phyloP scores from a whole-genome alignment of 1,140 invertebrate species.

The Harpegnathos saltator region DNA sequence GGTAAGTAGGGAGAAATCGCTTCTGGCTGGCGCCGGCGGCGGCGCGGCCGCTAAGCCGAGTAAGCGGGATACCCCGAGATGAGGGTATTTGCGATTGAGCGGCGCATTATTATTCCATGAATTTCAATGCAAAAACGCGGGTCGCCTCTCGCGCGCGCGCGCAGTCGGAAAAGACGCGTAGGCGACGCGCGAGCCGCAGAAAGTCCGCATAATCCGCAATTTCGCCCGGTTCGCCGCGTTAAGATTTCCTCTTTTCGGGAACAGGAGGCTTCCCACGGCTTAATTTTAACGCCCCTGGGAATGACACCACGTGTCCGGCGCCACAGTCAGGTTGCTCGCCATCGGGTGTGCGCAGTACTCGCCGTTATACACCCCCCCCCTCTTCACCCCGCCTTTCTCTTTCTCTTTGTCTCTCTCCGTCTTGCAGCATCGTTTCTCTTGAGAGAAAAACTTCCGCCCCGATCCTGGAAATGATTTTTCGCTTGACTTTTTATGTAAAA shows the following conservation, averaged over 20 bases:
- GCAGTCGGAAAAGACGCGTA: conserved; percentile 46
- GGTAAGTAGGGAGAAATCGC: not conserved
- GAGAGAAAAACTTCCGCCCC: conserved; percentile 31
- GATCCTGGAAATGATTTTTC: conserved; percentile 48
- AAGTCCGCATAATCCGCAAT: conserved; percentile 75
- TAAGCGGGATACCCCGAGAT: conserved; percentile 61
- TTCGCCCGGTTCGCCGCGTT: conserved; percentile 66
- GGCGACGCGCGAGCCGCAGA: conserved; percentile 10
- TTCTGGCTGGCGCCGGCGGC: not conserved
- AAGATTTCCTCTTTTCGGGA: conserved; percentile 68
- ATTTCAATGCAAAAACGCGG: conserved; percentile 81
- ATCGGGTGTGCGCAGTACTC: conserved; percentile 4
- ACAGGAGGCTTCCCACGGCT: conserved; percentile 56
- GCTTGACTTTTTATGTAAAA: conserved; percentile 3
- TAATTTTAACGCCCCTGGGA: conserved; percentile 73
- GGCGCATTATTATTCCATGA: conserved; percentile 82
- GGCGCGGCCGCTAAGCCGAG: conserved; percentile 51
- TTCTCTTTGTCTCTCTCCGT: too few relatives aligned
- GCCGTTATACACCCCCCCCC: not conserved
- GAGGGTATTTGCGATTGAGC: conserved; percentile 77
- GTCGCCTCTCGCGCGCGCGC: conserved; percentile 26
- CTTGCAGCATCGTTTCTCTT: not conserved
- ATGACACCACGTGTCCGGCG: conserved; percentile 52
- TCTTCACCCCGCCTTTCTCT: too few relatives aligned
- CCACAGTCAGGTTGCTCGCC: conserved; percentile 45